Conservation (phyloP, 2,888 invertebrate genomes). For the Drosophila mulleri region DNA sequence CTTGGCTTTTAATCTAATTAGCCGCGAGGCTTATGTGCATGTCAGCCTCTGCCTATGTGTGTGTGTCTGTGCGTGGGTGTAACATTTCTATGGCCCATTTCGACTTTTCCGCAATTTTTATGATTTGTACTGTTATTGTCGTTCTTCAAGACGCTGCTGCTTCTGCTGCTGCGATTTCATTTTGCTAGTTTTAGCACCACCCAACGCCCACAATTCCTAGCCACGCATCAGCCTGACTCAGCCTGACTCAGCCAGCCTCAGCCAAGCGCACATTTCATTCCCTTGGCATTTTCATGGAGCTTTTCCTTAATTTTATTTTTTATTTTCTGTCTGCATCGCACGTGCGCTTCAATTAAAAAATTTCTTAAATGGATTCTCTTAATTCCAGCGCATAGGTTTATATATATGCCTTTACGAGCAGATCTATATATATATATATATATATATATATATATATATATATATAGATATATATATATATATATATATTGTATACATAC, state of each 20-base stretch:
- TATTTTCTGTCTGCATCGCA: slow-evolving; percentile 18
- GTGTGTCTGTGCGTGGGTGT: neutral
- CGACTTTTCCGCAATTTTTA: slow-evolving; percentile 13
- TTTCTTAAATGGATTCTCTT: slow-evolving; percentile 49
- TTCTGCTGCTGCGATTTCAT: neutral
- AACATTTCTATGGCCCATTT: slow-evolving; percentile 20
- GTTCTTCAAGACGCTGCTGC: slow-evolving; percentile 7
- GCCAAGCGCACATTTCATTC: neutral
- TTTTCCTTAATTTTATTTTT: slow-evolving; percentile 9
- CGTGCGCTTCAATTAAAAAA: slow-evolving; percentile 49
- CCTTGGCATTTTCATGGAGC: slow-evolving; percentile 31
- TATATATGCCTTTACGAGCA: neutral
- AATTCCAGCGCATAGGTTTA: slow-evolving; percentile 36
- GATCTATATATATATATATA: neutral
- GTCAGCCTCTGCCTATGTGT: neutral
- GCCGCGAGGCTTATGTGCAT: slow-evolving; percentile 10
- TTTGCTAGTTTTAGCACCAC: slow-evolving; percentile 17
- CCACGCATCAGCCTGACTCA: neutral
- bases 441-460: neutral
- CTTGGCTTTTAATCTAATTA: slow-evolving; percentile 46
- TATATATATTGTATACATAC: too few species aligned
- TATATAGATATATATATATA: neutral
- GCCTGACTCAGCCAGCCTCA: neutral
- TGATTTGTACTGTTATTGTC: slow-evolving; percentile 16
- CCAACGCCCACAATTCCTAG: neutral